Evolutionary conservation across 2,888 invertebrate species (phyloP).

Genomic region (Pristionchus fissidentatus): DNA sequence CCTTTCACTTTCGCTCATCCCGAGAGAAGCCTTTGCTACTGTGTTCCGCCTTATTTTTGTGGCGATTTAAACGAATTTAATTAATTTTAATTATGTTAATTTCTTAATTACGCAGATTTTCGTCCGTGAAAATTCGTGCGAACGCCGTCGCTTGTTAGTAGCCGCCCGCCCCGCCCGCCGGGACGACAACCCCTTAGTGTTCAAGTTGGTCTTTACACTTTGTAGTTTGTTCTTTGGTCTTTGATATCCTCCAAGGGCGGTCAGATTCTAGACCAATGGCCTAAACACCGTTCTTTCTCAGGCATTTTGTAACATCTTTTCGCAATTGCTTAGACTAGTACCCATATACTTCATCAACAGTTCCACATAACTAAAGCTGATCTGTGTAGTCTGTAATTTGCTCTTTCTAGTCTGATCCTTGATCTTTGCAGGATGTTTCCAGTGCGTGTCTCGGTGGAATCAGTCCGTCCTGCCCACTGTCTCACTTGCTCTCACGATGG

Average conservation of each 20-base stretch:
- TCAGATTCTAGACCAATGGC: no score
- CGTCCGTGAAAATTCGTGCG: not conserved
- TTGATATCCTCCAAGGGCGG: no score
- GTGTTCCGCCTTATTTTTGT: not conserved
- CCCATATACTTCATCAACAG: no score
- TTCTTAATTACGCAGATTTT: conserved; percentile 1
- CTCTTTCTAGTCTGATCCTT: not conserved
- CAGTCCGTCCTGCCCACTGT: conserved; percentile 72
- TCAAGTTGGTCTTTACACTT: not conserved
- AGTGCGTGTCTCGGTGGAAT: conserved; percentile 93
- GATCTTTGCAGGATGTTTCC: conserved; percentile 79
- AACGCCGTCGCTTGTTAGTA: not conserved
- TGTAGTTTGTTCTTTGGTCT: no score
- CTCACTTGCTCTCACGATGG: conserved; percentile 74
- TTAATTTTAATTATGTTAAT: not conserved
- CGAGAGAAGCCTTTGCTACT: not conserved
- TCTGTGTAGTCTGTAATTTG: not conserved
- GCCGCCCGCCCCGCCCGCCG: conserved; percentile 4
- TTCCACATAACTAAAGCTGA: not conserved
- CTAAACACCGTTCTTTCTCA: no score
- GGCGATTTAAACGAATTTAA: not conserved
- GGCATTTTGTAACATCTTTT: no score
- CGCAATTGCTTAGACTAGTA: no score
- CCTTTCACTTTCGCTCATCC: conserved; percentile 27
- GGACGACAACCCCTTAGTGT: conserved; percentile 4